A percentile compares a stretch with the other conserved stretches of the same genome.
Evolutionary conservation across 2,888 invertebrate genomes (phyloP).

Genomic region (Lydus trimaculatus): DNA sequence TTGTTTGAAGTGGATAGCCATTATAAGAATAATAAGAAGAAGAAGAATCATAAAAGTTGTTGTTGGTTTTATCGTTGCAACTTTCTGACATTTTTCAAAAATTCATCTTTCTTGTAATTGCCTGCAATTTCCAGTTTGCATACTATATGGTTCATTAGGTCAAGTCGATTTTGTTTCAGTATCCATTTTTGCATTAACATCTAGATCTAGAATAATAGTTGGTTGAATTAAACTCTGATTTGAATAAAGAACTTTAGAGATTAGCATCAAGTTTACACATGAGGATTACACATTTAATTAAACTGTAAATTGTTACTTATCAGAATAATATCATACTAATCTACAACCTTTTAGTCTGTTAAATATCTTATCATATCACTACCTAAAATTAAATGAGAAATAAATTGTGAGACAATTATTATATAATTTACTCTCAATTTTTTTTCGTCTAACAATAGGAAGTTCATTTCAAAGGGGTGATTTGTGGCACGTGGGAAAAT

Average conservation of each 20-base stretch:
- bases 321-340: conserved; percentile 15
- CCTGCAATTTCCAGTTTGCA: no score
- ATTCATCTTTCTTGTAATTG: no score
- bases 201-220: background rate
- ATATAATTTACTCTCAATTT: background rate
- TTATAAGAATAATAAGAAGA: conserved; percentile 16
- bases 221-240: background rate
- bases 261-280: background rate
- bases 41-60: conserved; percentile 4
- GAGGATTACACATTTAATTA: background rate
- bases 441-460: background rate
- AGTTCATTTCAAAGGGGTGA: conserved; percentile 16
- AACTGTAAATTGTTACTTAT: background rate
- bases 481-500: conserved; percentile 39
- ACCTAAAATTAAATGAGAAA: background rate
- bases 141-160: no score
- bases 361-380: background rate
- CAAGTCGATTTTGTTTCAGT: background rate
- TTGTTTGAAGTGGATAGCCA: conserved; percentile 17
- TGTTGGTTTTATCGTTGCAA: background rate
- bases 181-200: background rate
- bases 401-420: background rate
- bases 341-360: conserved; percentile 14
- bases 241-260: background rate
- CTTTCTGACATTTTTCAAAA: background rate